phyloP scores from a whole-genome alignment of 2,888 invertebrate species.

The Gymnocheta viridis region DNA sequence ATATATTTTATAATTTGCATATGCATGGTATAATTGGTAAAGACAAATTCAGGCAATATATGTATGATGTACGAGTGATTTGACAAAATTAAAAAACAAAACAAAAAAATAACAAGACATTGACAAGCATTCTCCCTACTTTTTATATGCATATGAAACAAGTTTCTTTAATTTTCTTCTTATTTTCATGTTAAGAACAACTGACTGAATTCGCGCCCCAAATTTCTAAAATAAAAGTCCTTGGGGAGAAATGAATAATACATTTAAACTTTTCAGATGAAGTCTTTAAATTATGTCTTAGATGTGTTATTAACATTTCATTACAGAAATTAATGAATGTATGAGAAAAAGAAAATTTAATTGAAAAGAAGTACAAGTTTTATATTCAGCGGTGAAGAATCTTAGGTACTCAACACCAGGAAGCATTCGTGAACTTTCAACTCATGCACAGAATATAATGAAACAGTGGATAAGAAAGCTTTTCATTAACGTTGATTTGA shows the following conservation, averaged over 20 bases:
- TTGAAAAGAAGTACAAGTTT: background rate
- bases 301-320: slow-evolving; percentile 43
- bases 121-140: too few species aligned
- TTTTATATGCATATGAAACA: too few species aligned
- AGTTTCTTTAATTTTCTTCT: background rate
- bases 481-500: too few species aligned
- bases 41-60: too few species aligned
- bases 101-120: too few species aligned
- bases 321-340: slow-evolving; percentile 21
- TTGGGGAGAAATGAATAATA: slow-evolving; percentile 7
- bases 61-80: too few species aligned
- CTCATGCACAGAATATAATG: too few species aligned
- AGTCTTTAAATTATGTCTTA: slow-evolving; percentile 23
- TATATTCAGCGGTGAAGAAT: background rate
- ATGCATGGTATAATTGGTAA: too few species aligned
- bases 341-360: background rate
- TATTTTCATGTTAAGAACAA: background rate
- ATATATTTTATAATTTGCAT: too few species aligned
- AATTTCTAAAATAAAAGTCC: background rate
- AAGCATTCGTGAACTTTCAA: background rate
- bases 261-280: background rate
- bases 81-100: too few species aligned
- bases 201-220: background rate
- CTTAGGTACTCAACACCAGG: background rate
- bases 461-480: too few species aligned